These are phyloP conservation scores for Danionella cerebrum DNA, from an alignment of 2,113 vertebrate genomes.

Conservation along the genomic window DNA sequence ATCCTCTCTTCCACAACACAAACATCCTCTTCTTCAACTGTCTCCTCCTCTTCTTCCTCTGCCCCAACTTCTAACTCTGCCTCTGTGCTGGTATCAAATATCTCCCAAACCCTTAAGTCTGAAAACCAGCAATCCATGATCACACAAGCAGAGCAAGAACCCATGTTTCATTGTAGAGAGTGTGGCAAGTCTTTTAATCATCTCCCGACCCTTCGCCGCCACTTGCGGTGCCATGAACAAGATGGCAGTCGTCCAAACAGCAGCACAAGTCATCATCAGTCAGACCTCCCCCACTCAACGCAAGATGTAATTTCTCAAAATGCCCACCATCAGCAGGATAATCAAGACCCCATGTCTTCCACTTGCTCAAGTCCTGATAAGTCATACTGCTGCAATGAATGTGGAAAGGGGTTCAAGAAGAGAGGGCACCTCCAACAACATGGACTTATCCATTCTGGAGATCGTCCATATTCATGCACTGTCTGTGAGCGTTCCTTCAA, in stretches of 20 bases:
- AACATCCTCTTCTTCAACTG: slow-evolving; percentile 60
- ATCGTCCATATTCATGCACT: slow-evolving; percentile 77
- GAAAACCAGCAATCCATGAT: slow-evolving; percentile 50
- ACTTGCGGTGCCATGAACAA: slow-evolving; percentile 66
- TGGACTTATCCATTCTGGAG: slow-evolving; percentile 85
- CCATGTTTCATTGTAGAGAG: slow-evolving; percentile 68
- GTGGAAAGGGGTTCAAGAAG: slow-evolving; percentile 88
- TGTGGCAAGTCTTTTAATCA: slow-evolving; percentile 72
- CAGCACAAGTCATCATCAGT: slow-evolving; percentile 46
- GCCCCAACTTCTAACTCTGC: slow-evolving; percentile 61
- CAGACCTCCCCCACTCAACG: slow-evolving; percentile 47
- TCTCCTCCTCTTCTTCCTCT: slow-evolving; percentile 61
- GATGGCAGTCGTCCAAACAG: slow-evolving; percentile 47
- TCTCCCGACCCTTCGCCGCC: slow-evolving; percentile 66
- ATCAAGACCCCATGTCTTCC: slow-evolving; percentile 43
- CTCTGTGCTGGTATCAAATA: slow-evolving; percentile 63
- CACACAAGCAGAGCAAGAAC: slow-evolving; percentile 57
- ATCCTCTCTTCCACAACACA: slow-evolving; percentile 59
- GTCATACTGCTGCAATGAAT: slow-evolving; percentile 74
- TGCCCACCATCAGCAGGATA: slow-evolving; percentile 37
- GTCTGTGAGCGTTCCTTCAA: slow-evolving; percentile 86
- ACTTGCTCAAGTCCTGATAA: slow-evolving; percentile 65
- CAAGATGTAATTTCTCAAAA: slow-evolving; percentile 42
- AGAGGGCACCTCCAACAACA: slow-evolving; percentile 88
- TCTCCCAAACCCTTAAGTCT: slow-evolving; percentile 58